phyloP scores from a whole-genome alignment of 2,888 invertebrate genomes.

The Agelastica alni region DNA sequence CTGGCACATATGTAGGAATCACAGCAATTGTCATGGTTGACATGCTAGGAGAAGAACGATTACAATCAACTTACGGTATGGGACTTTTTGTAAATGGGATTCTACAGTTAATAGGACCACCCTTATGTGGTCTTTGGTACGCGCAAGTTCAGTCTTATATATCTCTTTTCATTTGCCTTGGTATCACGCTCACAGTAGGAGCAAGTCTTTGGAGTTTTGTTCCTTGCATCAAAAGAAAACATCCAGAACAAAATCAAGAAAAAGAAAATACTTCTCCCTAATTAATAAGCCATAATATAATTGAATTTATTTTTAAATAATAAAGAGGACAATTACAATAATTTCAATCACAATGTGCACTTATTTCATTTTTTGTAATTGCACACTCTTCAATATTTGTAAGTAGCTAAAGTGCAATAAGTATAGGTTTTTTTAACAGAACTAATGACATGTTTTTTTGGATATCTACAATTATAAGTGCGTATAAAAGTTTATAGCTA shows the following conservation, averaged over 20 bases:
- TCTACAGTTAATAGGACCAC: constrained; percentile 79
- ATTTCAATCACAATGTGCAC: no score
- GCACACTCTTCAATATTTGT: no score
- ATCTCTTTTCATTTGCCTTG: constrained; percentile 74
- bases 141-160: constrained; percentile 67
- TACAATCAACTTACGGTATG: constrained; percentile 85
- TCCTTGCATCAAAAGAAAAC: constrained; percentile 65
- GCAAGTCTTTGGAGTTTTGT: constrained; percentile 76
- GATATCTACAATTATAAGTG: no score
- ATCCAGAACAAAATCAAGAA: constrained; percentile 3
- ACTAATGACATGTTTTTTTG: no score
- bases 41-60: constrained; percentile 80
- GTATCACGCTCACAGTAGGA: constrained; percentile 72
- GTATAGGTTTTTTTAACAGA: no score
- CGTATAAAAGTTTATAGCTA: no score
- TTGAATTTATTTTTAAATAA: no score
- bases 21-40: constrained; percentile 89
- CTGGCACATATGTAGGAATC: constrained; percentile 83
- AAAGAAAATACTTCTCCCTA: background rate
- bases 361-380: no score
- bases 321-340: no score
- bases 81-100: constrained; percentile 84
- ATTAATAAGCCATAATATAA: background rate
- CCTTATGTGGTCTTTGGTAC: constrained; percentile 77
- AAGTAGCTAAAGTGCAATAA: no score